Percentiles rank a stretch among this genome's conserved stretches.
phyloP scores from a whole-genome alignment of 1,140 invertebrate species.

The Aphidius ervi region DNA sequence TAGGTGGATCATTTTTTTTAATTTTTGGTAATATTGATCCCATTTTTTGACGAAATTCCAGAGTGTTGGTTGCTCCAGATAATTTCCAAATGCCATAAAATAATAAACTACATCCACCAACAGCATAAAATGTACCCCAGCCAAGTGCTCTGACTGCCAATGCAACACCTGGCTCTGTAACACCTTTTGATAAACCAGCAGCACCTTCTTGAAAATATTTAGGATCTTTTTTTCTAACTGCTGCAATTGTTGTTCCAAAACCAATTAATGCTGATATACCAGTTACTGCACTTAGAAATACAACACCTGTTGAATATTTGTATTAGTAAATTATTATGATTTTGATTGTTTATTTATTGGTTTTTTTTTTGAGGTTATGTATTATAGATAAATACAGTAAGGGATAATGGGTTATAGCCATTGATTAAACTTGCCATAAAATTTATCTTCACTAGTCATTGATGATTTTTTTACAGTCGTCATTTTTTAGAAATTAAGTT shows the following conservation, averaged over 20 bases:
- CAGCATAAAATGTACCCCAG: constrained; percentile 82
- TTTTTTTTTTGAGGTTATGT: neutral
- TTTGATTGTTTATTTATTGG: neutral
- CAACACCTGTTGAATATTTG: constrained; percentile 37
- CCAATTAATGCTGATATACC: constrained; percentile 77
- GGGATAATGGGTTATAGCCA: constrained; percentile 15
- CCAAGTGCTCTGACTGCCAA: constrained; percentile 79
- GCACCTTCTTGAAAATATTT: constrained; percentile 75
- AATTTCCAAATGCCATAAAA: constrained; percentile 86
- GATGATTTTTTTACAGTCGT: constrained; percentile 1
- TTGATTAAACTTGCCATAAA: constrained; percentile 27
- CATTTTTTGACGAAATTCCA: constrained; percentile 70
- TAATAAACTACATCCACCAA: constrained; percentile 74
- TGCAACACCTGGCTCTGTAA: constrained; percentile 70
- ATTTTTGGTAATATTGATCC: constrained; percentile 68
- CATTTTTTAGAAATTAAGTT: neutral
- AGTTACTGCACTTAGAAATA: constrained; percentile 73
- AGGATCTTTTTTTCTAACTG: constrained; percentile 75
- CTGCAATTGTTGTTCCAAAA: constrained; percentile 73
- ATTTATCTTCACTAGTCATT: constrained; percentile 20
- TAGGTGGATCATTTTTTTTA: constrained; percentile 74
- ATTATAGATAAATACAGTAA: neutral
- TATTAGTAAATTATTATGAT: neutral
- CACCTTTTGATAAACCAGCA: constrained; percentile 55
- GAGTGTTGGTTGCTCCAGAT: constrained; percentile 75